Percentiles rank a stretch among this genome's conserved stretches.
Evolutionary conservation across 2,888 invertebrate genomes (phyloP).

Genomic region (Yponomeuta sedellus): DNA sequence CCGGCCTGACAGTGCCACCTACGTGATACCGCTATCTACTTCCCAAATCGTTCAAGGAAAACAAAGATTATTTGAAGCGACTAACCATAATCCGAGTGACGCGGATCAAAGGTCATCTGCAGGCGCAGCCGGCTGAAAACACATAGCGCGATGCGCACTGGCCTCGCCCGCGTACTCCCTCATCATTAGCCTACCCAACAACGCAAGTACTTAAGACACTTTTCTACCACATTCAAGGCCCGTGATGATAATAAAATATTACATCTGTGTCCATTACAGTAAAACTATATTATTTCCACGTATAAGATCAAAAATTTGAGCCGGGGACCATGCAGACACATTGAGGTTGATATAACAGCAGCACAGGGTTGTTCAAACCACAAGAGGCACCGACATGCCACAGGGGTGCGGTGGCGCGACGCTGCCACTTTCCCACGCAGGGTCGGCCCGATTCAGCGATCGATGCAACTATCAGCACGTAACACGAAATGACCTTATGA

Average conservation of each 20-base stretch:
- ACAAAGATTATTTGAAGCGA: not conserved
- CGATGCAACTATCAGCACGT: not conserved
- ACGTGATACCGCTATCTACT: not conserved
- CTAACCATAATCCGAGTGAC: not conserved
- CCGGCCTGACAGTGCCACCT: not conserved
- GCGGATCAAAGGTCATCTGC: not conserved
- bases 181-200: not conserved
- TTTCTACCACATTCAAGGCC: too few relatives aligned
- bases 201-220: too few relatives aligned
- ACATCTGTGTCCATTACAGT: too few relatives aligned
- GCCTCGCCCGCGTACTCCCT: not conserved
- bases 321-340: too few relatives aligned
- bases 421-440: not conserved
- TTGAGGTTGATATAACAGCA: too few relatives aligned
- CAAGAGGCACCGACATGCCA: too few relatives aligned
- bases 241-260: too few relatives aligned
- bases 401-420: not conserved
- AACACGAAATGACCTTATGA: not conserved
- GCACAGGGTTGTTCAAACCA: too few relatives aligned
- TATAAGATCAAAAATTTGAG: too few relatives aligned
- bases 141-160: not conserved
- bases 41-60: not conserved
- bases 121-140: not conserved
- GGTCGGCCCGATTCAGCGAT: not conserved
- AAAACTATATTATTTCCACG: too few relatives aligned